Base-by-base conservation (phyloP, 2,797 vertebrate genomes). In the Pseudochirops corinnae region DNA sequence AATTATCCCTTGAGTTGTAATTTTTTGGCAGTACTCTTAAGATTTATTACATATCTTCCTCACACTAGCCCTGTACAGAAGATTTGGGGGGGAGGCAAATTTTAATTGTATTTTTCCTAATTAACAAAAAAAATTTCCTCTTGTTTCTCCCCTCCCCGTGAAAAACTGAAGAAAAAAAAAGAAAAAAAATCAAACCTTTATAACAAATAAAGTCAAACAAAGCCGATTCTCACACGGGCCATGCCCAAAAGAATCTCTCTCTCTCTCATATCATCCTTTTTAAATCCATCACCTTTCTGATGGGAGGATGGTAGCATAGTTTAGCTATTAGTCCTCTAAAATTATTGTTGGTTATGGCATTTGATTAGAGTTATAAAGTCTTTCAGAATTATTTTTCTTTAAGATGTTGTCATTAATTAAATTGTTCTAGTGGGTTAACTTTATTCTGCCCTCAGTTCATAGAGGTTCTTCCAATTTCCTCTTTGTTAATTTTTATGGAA, bases 1-100 rank as follows among this genome's bases (percentile, higher is more conserved):
- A 93, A 95, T 96, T 92, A 94, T 95, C 94, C 91, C 62, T 91
- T 39, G 58, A 93, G 57, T 82, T 93, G 56, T 96, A 96, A 96
- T 97, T 92, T 82, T 82, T 46, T 82, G 39, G n/a, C 46, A 46
- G n/a, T 24, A 24, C 14, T 39, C n/a, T 56, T 82, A 39, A 82
- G n/a, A 82, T 46, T 39, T 67, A 67, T 67, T 67, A n/a, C 14
- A 67, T 14, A n/a, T 39, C n/a, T 82, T 82, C n/a, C 33, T 74
- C 18, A 39, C n/a, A 82, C 67, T 46, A 46, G 18, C n/a, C 67
- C n/a, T 82, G 39, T 74, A 82, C 12, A 82, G n/a, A 46, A 46
- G 18, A 82, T 21, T 10, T 31, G 18, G 33, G 33, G 14, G 62
- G 55, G 14, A 14, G 53, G 53, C 53, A 53, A 13, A 82, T 46